Percentiles rank a stretch among this genome's conserved stretches.
These are phyloP conservation scores for Leptogaster cylindrica DNA, from an alignment of 2,888 invertebrate genomes.

Conservation along the genomic window DNA sequence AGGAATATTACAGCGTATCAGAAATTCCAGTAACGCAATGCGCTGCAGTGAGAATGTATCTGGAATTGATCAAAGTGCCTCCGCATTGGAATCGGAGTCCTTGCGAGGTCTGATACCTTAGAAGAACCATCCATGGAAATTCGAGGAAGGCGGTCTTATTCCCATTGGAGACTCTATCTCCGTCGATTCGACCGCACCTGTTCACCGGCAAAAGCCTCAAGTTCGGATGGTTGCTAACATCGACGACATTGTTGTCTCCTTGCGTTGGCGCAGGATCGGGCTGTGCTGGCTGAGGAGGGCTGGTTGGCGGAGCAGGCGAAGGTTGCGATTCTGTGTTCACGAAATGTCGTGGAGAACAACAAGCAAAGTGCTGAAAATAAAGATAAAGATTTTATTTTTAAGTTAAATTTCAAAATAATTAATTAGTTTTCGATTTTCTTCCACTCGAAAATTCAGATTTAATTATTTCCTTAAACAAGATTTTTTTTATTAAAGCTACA, in stretches of 20 bases:
- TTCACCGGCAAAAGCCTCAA: slow-evolving; percentile 20
- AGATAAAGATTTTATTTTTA: background rate
- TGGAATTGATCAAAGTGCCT: slow-evolving; percentile 55
- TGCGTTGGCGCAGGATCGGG: no score
- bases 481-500: no score
- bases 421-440: no score
- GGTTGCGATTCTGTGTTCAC: no score
- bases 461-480: no score
- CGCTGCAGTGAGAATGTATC: slow-evolving; percentile 57
- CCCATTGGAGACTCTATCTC: slow-evolving; percentile 69
- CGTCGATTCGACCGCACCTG: slow-evolving; percentile 66
- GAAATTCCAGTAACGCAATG: slow-evolving; percentile 52
- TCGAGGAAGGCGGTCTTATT: slow-evolving; percentile 68
- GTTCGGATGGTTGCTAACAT: slow-evolving; percentile 43
- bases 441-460: no score
- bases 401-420: background rate
- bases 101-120: slow-evolving; percentile 65
- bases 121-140: slow-evolving; percentile 78
- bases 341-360: slow-evolving; percentile 38
- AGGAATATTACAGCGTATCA: slow-evolving; percentile 49
- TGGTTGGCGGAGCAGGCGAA: no score
- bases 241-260: slow-evolving; percentile 10
- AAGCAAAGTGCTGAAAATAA: slow-evolving; percentile 23
- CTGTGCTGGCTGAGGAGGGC: no score
- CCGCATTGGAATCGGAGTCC: slow-evolving; percentile 56